Evolutionary conservation across 2,113 vertebrate species (phyloP), one percentile per base, ranked within the genome.

Genomic region (Syngnathus floridae): DNA sequence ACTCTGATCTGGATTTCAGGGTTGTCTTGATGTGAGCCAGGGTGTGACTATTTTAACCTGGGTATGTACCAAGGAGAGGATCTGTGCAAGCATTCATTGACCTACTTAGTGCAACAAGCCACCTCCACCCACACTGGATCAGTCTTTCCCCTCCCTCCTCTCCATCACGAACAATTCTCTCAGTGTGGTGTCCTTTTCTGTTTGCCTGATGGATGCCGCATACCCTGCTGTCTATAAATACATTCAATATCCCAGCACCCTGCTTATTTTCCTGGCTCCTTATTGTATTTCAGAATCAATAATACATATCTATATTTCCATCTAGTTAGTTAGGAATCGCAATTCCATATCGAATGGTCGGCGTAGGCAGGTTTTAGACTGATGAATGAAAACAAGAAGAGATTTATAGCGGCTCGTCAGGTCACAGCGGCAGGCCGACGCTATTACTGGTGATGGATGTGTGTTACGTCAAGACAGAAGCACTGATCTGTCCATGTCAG

Each of bases 241-340:
- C 46, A 83, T 76, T 81, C 80, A 70, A 73, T 79, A 73, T 71
- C 69, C 67, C 46, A 43, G 10, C 67, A 64, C 38, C 36, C 57
- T 38, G 26, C 54, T 43, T 60, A 43, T 62, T 65, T 46, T 59
- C 65, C 69, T 74, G 19, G 71, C 37, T 72, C 14, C 9, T 2
- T 49, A 58, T 80, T 72, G 80, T 78, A 71, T 81, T 84, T 81
- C 78, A 85, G 65, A 88, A 88, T 86, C 84, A 76, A 87, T 89
- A 73, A 86, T 86, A 71, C 69, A 77, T 81, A 83, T 84, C 79
- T 81, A 54, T 75, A 76, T 81, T 87, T 82, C 82, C 82, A 78
- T 80, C 72, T 69, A 48, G 49, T 69, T 71, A 70, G 56, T 72
- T 38, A 31, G 41, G 45, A 74, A 14, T 62, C 40, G 38, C n/a